Evolutionary conservation across 30 jellyfish, hydroid and myxozoan species (phyloP).

Genomic region (Hydractinia echinata): DNA sequence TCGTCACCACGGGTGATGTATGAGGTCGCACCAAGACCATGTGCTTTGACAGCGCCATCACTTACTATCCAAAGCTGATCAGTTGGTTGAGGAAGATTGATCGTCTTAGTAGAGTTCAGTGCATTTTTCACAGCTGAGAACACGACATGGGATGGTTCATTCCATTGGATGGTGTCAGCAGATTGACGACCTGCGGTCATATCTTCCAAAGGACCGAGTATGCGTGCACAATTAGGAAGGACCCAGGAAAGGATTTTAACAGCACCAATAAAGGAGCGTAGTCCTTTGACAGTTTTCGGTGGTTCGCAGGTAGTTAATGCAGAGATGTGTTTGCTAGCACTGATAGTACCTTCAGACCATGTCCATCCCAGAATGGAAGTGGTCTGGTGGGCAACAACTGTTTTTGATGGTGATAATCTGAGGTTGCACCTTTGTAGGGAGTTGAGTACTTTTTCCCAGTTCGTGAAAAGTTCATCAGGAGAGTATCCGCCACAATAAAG

Average conservation of each 20-base stretch:
- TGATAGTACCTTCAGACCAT: constrained; percentile 41
- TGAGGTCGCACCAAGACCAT: constrained; percentile 42
- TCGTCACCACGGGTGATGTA: constrained; percentile 30
- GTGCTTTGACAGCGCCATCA: constrained; percentile 39
- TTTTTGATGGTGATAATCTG: constrained; percentile 17
- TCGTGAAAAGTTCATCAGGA: constrained; percentile 10
- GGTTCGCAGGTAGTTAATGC: constrained; percentile 31
- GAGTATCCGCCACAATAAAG: constrained; percentile 27
- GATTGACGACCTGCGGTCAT: constrained; percentile 22
- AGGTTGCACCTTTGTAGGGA: constrained; percentile 10
- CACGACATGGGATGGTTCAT: not conserved
- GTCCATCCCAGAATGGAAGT: constrained; percentile 69
- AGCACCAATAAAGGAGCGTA: constrained; percentile 30
- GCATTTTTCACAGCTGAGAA: constrained; percentile 21
- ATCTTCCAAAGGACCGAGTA: constrained; percentile 28
- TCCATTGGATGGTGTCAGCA: constrained; percentile 29
- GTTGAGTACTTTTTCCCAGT: constrained; percentile 17
- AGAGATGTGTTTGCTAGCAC: constrained; percentile 47
- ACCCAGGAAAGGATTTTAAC: constrained; percentile 26
- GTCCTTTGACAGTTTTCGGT: constrained; percentile 38
- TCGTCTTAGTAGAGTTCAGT: not conserved
- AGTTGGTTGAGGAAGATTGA: constrained; percentile 21
- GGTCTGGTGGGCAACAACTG: constrained; percentile 40
- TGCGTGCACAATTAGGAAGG: constrained; percentile 11
- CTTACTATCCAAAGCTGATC: constrained; percentile 44